phyloP scores from a whole-genome alignment of 2,888 invertebrate species.

The Lasioglossum villosulum region DNA sequence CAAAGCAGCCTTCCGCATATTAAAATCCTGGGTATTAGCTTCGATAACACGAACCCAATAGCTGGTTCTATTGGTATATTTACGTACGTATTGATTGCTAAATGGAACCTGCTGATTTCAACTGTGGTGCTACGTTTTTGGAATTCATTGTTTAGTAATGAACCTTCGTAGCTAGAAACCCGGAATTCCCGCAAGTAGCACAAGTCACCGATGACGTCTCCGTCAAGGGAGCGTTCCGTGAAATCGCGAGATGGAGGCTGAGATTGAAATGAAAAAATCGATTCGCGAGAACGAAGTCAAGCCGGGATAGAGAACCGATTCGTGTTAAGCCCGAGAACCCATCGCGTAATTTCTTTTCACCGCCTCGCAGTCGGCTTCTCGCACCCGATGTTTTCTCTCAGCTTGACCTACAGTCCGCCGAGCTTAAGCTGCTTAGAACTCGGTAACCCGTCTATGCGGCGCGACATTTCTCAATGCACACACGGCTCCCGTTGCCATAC shows the following conservation, averaged over 20 bases:
- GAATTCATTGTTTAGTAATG: neutral
- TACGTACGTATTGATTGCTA: neutral
- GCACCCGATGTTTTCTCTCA: conserved; percentile 41
- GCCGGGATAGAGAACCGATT: neutral
- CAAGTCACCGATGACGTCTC: neutral
- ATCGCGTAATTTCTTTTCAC: conserved; percentile 34
- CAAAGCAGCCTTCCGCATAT: neutral
- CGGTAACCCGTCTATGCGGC: conserved; percentile 31
- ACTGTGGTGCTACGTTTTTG: neutral
- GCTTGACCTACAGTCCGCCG: conserved; percentile 33
- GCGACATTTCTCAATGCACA: conserved; percentile 21
- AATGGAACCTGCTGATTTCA: neutral
- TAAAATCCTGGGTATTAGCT: neutral
- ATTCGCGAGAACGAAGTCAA: conserved; percentile 2
- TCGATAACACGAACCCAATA: neutral
- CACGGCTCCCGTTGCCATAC: neutral
- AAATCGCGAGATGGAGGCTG: neutral
- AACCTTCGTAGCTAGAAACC: neutral
- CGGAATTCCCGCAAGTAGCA: neutral
- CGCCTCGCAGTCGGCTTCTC: conserved; percentile 23
- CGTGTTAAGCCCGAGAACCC: neutral
- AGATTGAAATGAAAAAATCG: neutral
- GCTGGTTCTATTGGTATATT: neutral
- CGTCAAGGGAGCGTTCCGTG: neutral
- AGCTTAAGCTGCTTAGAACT: conserved; percentile 66